Percentiles rank a stretch among this genome's conserved stretches.
phyloP scores from a whole-genome alignment of 2,888 invertebrate genomes.

The Syrista parreyssii region DNA sequence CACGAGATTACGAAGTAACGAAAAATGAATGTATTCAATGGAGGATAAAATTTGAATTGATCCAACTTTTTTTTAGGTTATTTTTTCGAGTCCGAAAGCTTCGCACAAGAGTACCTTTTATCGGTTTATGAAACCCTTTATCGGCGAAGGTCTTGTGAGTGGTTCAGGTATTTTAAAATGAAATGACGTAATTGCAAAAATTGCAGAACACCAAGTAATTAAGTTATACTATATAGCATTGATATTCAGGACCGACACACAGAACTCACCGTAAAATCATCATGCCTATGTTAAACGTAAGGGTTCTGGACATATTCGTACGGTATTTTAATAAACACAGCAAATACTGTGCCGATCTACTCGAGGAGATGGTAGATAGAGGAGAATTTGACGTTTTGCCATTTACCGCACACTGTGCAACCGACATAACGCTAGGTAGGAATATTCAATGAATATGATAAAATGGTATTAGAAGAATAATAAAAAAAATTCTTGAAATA shows the following conservation, averaged over 20 bases:
- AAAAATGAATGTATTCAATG: not conserved
- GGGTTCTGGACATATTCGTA: slow-evolving; percentile 27
- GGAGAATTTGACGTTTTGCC: slow-evolving; percentile 38
- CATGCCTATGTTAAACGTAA: slow-evolving; percentile 29
- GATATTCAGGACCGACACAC: slow-evolving; percentile 22
- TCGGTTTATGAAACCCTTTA: slow-evolving; percentile 37
- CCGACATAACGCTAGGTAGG: slow-evolving; percentile 41
- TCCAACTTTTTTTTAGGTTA: slow-evolving; percentile 21
- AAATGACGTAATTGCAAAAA: not conserved
- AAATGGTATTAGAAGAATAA: not conserved
- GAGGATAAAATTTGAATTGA: not conserved
- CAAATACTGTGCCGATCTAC: slow-evolving; percentile 26
- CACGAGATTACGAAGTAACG: slow-evolving; percentile 36
- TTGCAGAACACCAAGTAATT: rapidly evolving
- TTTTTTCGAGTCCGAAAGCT: slow-evolving; percentile 36
- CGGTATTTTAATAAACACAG: slow-evolving; percentile 34
- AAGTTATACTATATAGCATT: not conserved
- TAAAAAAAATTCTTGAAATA: not conserved
- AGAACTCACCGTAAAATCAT: slow-evolving; percentile 35
- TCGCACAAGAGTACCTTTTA: slow-evolving; percentile 37
- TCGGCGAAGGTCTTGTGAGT: slow-evolving; percentile 37
- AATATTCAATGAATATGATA: not conserved
- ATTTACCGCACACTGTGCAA: slow-evolving; percentile 31
- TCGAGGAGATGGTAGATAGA: slow-evolving; percentile 30
- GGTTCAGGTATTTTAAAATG: slow-evolving; percentile 30